Percentiles rank a stretch among this genome's conserved stretches.
Conservation (phyloP, 2,113 vertebrate genomes). For the Megalops atlanticus region DNA sequence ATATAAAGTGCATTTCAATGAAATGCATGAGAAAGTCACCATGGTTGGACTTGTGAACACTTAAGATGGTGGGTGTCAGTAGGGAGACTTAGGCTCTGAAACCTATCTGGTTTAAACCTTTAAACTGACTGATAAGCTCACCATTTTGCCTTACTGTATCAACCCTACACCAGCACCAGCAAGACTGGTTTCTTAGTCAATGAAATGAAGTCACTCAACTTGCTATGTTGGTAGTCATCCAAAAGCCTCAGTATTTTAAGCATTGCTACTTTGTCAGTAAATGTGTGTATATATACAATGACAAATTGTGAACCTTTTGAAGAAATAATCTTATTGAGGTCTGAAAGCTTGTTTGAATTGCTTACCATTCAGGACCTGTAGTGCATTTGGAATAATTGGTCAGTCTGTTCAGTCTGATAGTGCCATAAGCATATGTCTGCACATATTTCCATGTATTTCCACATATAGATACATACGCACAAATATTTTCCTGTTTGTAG, state of each 20-base stretch:
- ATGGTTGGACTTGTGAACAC: background rate
- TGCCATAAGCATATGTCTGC: constrained; percentile 67
- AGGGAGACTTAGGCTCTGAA: constrained; percentile 34
- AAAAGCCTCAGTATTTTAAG: constrained; percentile 40
- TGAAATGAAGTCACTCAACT: constrained; percentile 57
- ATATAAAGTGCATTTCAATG: background rate
- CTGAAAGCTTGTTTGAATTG: constrained; percentile 70
- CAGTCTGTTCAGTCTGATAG: constrained; percentile 66
- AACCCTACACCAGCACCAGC: constrained; percentile 45
- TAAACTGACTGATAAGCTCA: constrained; percentile 70
- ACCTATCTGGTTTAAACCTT: constrained; percentile 54
- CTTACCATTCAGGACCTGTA: constrained; percentile 70
- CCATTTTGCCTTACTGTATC: constrained; percentile 75
- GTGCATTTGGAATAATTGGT: constrained; percentile 62
- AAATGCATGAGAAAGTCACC: too few relatives aligned
- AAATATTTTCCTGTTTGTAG: constrained; percentile 75
- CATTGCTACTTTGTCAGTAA: constrained; percentile 60
- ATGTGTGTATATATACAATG: constrained; percentile 12
- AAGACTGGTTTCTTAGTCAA: constrained; percentile 33
- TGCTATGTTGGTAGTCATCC: constrained; percentile 67
- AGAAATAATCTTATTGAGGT: constrained; percentile 63
- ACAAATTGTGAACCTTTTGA: background rate
- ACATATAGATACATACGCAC: constrained; percentile 64
- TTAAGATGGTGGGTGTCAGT: background rate
- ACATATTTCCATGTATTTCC: too few relatives aligned